Conservation (phyloP, 2,888 invertebrate genomes). For the Zygaena filipendulae region DNA sequence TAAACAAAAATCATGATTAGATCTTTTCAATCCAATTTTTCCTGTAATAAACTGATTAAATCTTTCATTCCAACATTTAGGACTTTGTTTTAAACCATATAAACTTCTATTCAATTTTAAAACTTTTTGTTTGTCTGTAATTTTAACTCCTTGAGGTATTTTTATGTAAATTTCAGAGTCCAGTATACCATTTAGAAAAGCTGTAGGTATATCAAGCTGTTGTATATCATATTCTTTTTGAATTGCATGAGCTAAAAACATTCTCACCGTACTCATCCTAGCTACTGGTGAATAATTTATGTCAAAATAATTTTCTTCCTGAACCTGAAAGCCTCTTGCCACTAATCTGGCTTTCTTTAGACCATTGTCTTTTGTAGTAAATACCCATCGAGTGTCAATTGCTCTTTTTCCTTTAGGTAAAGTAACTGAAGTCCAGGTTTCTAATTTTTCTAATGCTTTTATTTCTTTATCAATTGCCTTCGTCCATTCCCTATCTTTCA, state of each 20-base stretch:
- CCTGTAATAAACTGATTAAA: conserved; percentile 11
- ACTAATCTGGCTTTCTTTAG: conserved; percentile 18
- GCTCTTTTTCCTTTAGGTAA: conserved; percentile 10
- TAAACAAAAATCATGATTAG: conserved; percentile 12
- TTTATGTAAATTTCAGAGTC: conserved; percentile 10
- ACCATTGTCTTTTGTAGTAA: conserved; percentile 15
- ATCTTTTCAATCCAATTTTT: no score
- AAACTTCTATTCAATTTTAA: conserved; percentile 12
- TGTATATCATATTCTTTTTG: conserved; percentile 2
- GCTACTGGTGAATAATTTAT: conserved; percentile 15
- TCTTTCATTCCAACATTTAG: conserved; percentile 15
- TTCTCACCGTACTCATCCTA: conserved; percentile 7
- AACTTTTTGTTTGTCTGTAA: conserved; percentile 5
- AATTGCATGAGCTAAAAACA: conserved; percentile 8
- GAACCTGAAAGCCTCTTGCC: conserved; percentile 9
- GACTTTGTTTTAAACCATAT: conserved; percentile 14
- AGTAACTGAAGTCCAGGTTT: background rate
- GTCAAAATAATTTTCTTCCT: background rate
- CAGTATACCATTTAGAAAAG: conserved; percentile 7
- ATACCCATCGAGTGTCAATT: conserved; percentile 17
- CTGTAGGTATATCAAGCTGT: conserved; percentile 1
- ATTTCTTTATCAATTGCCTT: no score
- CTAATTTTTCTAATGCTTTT: no score
- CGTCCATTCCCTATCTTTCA: no score
- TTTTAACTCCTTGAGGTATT: conserved; percentile 9